Percentiles rank a stretch among this genome's conserved stretches.
phyloP scores from a whole-genome alignment of 2,888 invertebrate genomes.

The Minunthozetes semirufus region DNA sequence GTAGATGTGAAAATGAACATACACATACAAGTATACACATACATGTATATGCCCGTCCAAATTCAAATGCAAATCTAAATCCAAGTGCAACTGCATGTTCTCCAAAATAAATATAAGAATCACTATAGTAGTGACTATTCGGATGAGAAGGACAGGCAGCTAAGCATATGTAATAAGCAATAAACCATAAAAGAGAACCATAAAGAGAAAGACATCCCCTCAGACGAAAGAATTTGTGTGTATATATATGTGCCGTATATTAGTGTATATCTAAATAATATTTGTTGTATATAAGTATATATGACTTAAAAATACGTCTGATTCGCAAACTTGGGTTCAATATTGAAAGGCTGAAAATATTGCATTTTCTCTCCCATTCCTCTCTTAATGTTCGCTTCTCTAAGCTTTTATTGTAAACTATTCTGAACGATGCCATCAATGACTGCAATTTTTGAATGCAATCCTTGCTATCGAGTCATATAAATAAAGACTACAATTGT shows the following conservation, averaged over 20 bases:
- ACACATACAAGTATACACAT: no score
- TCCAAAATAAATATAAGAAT: no score
- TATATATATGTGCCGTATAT: background rate
- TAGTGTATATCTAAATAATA: slow-evolving; percentile 24
- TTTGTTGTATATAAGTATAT: slow-evolving; percentile 1
- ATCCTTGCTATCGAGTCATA: slow-evolving; percentile 16
- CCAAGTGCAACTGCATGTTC: no score
- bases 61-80: no score
- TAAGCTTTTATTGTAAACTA: slow-evolving; percentile 1
- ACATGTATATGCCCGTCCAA: no score
- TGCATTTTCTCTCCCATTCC: slow-evolving; percentile 3
- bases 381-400: slow-evolving; percentile 2
- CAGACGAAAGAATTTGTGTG: slow-evolving; percentile 21
- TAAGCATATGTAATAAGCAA: slow-evolving; percentile 27
- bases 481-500: background rate
- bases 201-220: slow-evolving; percentile 26
- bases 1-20: no score
- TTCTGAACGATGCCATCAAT: slow-evolving; percentile 15
- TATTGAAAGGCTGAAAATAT: slow-evolving; percentile 9
- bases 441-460: slow-evolving; percentile 1
- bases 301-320: background rate
- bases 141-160: background rate
- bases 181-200: slow-evolving; percentile 20
- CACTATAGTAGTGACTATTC: background rate
- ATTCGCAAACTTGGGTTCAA: background rate